A percentile compares a stretch with the other conserved stretches of the same genome.
phyloP scores from a whole-genome alignment of 2,113 vertebrate genomes.

The Climacteris rufus region DNA sequence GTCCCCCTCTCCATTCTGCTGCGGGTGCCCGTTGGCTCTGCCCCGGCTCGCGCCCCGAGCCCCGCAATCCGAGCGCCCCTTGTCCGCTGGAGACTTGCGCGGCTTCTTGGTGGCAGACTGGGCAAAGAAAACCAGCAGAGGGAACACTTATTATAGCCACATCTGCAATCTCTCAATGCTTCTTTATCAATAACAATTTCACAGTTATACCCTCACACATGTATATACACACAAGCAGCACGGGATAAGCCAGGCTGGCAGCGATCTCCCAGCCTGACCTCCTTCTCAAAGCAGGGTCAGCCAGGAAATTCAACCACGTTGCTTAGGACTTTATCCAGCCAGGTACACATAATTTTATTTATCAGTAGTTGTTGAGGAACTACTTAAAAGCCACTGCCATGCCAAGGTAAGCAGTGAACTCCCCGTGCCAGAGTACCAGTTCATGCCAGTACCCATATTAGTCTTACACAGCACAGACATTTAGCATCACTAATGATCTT shows the following conservation, averaged over 20 bases:
- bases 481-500: neutral
- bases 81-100: constrained; percentile 86
- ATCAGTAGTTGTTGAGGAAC: neutral
- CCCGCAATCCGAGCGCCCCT: constrained; percentile 74
- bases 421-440: fast-evolving
- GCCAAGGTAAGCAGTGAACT: neutral
- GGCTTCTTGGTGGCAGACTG: constrained; percentile 92
- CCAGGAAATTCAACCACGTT: neutral
- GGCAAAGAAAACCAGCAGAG: constrained; percentile 52
- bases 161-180: neutral
- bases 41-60: constrained; percentile 77
- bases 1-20: constrained; percentile 91
- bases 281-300: neutral
- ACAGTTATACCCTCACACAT: neutral
- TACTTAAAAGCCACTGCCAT: neutral
- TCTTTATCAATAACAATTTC: neutral
- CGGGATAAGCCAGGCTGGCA: neutral
- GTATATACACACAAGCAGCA: neutral
- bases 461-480: neutral
- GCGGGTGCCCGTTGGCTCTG: constrained; percentile 89
- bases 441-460: fast-evolving
- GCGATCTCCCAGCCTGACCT: neutral
- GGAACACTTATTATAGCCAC: constrained; percentile 10
- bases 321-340: neutral
- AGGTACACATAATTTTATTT: neutral